phyloP scores from a whole-genome alignment of 1,140 invertebrate genomes.

The Melitaea cinxia region DNA sequence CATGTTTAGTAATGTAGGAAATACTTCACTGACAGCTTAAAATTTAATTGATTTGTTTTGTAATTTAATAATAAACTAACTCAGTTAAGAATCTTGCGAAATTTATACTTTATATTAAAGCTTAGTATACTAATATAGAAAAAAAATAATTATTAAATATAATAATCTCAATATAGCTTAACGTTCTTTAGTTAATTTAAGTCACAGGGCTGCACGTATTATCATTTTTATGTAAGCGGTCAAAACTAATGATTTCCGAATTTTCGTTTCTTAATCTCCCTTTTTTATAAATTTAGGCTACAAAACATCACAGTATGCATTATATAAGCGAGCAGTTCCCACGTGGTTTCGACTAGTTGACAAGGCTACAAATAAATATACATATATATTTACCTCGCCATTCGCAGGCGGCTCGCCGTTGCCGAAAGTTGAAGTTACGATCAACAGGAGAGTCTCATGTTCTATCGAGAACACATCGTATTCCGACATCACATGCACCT shows the following conservation, averaged over 20 bases:
- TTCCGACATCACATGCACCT: slow-evolving; percentile 95
- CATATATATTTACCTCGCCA: slow-evolving; percentile 85
- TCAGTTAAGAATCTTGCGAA: neutral
- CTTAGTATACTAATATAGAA: neutral
- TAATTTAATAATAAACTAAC: neutral
- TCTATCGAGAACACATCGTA: slow-evolving; percentile 97
- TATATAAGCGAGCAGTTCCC: too few species aligned
- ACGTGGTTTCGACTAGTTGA: too few species aligned
- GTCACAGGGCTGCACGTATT: too few species aligned
- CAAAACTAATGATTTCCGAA: too few species aligned
- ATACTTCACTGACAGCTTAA: neutral
- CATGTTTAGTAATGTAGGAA: neutral
- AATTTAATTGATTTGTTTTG: neutral
- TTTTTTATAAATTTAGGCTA: too few species aligned
- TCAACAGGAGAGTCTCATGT: slow-evolving; percentile 94
- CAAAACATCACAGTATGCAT: too few species aligned
- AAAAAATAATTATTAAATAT: neutral
- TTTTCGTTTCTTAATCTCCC: too few species aligned
- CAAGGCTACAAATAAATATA: neutral
- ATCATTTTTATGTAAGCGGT: neutral
- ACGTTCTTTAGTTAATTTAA: too few species aligned
- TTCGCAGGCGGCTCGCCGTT: slow-evolving; percentile 99
- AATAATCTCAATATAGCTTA: neutral
- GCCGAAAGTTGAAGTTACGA: slow-evolving; percentile 98
- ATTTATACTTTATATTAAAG: neutral